Evolutionary conservation across 2,888 invertebrate genomes (phyloP).

Genomic region (Thalpophila matura): DNA sequence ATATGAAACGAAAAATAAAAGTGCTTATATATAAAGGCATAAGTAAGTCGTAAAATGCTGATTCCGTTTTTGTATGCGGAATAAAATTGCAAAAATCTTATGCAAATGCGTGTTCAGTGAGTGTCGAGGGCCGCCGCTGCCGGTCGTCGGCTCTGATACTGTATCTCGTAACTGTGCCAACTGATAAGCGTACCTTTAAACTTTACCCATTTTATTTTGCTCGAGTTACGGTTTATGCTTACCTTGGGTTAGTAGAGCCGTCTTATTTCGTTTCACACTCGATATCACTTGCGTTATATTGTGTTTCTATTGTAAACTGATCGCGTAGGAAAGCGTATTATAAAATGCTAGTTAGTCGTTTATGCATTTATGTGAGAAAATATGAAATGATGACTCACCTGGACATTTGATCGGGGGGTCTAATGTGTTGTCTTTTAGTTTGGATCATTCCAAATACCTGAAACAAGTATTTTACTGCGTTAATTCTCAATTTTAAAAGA

Average conservation of each 20-base stretch:
- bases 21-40: conserved; percentile 52
- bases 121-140: conserved; percentile 41
- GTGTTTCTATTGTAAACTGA: conserved; percentile 53
- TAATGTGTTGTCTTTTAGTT: conserved; percentile 76
- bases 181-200: conserved; percentile 56
- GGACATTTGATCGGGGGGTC: conserved; percentile 85
- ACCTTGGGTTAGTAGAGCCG: conserved; percentile 30
- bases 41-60: conserved; percentile 67
- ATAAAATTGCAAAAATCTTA: conserved; percentile 68
- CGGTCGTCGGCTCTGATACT: conserved; percentile 41
- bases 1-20: conserved; percentile 54
- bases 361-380: conserved; percentile 42
- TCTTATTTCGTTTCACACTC: conserved; percentile 45
- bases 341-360: conserved; percentile 15
- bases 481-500: neutral
- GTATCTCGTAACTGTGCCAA: conserved; percentile 50
- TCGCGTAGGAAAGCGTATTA: conserved; percentile 20
- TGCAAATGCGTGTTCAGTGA: conserved; percentile 65
- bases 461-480: conserved; percentile 68
- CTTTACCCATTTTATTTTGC: conserved; percentile 50
- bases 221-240: conserved; percentile 36
- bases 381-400: conserved; percentile 71
- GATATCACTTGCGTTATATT: conserved; percentile 40
- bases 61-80: conserved; percentile 63
- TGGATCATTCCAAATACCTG: conserved; percentile 88